Conservation (phyloP, 1,140 invertebrate species). For the Pteromalus puparum region DNA sequence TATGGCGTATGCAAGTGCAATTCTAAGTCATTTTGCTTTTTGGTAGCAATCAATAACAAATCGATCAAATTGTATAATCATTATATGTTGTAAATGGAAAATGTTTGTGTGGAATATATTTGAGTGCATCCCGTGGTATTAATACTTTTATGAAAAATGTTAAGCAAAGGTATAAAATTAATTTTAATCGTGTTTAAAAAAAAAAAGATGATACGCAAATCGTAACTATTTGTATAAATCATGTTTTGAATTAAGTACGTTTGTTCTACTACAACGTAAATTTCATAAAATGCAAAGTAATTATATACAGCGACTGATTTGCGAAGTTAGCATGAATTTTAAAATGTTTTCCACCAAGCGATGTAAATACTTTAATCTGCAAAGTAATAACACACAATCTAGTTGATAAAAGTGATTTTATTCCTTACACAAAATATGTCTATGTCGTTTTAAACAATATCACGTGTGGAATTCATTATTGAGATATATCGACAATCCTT, state of each 20-base stretch:
- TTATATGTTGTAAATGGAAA: not conserved
- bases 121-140: not conserved
- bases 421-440: not conserved
- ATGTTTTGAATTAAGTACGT: not conserved
- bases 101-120: not conserved
- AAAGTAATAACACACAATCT: not conserved
- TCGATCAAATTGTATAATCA: not conserved
- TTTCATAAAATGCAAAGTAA: not conserved
- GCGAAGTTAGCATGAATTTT: not conserved
- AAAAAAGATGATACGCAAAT: not conserved
- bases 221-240: not conserved
- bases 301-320: not conserved
- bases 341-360: not conserved
- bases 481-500: conserved; percentile 7
- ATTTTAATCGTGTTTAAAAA: not conserved
- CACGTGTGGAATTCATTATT: not conserved
- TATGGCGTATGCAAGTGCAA: not conserved
- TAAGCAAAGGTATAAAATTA: not conserved
- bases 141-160: not conserved
- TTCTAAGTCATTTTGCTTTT: not conserved
- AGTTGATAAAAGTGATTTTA: not conserved
- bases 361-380: conserved; percentile 8
- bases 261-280: not conserved
- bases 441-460: not conserved
- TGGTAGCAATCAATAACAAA: not conserved